A percentile compares a stretch with the other conserved stretches of the same genome.
phyloP scores from a whole-genome alignment of 2,888 invertebrate species.

The Polylopha cassiicola region DNA sequence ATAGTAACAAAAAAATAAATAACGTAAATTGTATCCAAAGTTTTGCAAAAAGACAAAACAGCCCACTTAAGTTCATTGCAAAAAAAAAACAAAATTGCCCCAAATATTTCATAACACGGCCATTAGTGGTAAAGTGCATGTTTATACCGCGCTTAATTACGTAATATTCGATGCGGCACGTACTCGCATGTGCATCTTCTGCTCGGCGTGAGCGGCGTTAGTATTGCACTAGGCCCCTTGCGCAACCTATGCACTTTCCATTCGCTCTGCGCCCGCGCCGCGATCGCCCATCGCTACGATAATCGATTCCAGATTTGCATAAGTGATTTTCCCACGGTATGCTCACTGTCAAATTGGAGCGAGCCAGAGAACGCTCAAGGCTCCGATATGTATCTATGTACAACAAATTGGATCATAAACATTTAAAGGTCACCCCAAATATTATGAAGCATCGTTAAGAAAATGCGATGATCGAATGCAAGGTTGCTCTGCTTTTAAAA shows the following conservation, averaged over 20 bases:
- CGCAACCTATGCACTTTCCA: constrained; percentile 69
- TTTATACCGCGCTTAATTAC: constrained; percentile 21
- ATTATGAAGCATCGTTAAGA: constrained; percentile 16
- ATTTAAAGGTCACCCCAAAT: constrained; percentile 21
- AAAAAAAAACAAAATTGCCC: constrained; percentile 3
- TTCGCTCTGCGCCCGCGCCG: constrained; percentile 37
- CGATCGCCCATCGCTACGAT: constrained; percentile 48
- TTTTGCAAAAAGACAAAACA: too few species aligned
- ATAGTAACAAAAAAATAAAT: too few species aligned
- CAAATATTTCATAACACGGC: constrained; percentile 12
- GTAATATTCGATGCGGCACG: constrained; percentile 16
- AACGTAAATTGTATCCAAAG: too few species aligned
- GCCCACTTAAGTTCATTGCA: too few species aligned
- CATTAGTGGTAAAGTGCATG: constrained; percentile 21
- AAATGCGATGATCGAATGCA: constrained; percentile 7
- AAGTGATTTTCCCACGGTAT: constrained; percentile 70
- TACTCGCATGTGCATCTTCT: constrained; percentile 26
- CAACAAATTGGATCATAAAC: constrained; percentile 16
- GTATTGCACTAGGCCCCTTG: constrained; percentile 39
- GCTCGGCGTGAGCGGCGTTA: constrained; percentile 27
- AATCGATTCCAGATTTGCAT: constrained; percentile 71
- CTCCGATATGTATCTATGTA: constrained; percentile 30
- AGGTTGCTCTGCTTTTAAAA: constrained; percentile 6
- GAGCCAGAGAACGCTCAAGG: constrained; percentile 62
- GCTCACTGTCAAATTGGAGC: constrained; percentile 58